Evolutionary conservation across 2,113 vertebrate species (phyloP).

Genomic region (Psilopsiagon aymara): DNA sequence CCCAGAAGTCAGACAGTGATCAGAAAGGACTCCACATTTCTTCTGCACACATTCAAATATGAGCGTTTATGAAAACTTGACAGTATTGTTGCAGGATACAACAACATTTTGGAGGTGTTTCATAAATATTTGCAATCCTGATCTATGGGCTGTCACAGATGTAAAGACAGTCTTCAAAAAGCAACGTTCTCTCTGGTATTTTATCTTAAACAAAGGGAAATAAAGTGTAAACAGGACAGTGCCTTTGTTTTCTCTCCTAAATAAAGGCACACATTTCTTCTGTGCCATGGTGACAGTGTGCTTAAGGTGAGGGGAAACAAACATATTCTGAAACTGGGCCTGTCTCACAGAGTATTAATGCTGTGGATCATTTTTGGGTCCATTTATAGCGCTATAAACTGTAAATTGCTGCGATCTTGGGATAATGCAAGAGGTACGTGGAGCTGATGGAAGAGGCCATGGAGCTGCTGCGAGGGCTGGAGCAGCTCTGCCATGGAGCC

Average conservation of each 20-base stretch:
- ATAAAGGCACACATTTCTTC: background rate
- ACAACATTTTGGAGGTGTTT: background rate
- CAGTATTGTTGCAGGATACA: background rate
- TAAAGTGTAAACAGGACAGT: background rate
- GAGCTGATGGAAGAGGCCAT: background rate
- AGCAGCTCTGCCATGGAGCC: background rate
- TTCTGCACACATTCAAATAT: background rate
- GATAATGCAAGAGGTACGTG: background rate
- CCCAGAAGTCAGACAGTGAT: background rate
- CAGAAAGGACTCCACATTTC: background rate
- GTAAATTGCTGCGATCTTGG: background rate
- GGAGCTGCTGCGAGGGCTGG: background rate
- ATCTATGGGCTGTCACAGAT: background rate
- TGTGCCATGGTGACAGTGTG: background rate
- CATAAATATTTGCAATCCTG: constrained; percentile 17
- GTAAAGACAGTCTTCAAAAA: background rate
- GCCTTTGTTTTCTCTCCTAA: background rate
- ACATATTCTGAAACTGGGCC: background rate
- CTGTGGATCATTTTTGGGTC: background rate
- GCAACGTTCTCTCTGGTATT: background rate
- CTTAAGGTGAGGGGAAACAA: background rate
- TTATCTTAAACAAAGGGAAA: constrained; percentile 2
- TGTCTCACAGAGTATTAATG: background rate
- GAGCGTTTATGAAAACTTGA: background rate
- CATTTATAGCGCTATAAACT: background rate